Evolutionary conservation across 2,797 vertebrate species (phyloP).

Genomic region (Lophius americanus): DNA sequence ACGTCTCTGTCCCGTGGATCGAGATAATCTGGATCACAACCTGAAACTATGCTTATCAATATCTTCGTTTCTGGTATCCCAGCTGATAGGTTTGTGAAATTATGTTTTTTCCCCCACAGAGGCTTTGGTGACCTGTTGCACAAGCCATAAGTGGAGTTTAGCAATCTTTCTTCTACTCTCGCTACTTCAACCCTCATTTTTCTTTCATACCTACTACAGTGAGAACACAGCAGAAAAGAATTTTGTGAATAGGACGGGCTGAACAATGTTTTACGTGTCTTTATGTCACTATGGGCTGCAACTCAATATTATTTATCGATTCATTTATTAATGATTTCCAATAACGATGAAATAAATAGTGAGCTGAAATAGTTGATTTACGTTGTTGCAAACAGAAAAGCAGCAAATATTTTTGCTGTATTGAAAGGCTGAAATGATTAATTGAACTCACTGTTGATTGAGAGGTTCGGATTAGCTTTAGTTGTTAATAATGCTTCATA

Average conservation of each 20-base stretch:
- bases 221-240: background rate
- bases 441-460: background rate
- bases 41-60: background rate
- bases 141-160: background rate
- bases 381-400: no score
- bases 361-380: background rate
- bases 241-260: background rate
- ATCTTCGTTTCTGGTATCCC: background rate
- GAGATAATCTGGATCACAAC: background rate
- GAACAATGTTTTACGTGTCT: background rate
- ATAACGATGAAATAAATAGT: background rate
- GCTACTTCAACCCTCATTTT: no score
- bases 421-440: background rate
- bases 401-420: no score
- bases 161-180: no score
- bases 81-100: slow-evolving; percentile 21
- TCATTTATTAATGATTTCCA: background rate
- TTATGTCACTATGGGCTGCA: background rate
- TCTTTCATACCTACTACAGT: no score
- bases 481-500: no score
- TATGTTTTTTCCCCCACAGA: background rate
- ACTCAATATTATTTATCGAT: no score
- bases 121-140: background rate
- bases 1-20: background rate
- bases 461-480: no score